These are phyloP conservation scores for Nephrotoma guestfalica DNA, from an alignment of 2,888 invertebrate species.

Conservation along the genomic window DNA sequence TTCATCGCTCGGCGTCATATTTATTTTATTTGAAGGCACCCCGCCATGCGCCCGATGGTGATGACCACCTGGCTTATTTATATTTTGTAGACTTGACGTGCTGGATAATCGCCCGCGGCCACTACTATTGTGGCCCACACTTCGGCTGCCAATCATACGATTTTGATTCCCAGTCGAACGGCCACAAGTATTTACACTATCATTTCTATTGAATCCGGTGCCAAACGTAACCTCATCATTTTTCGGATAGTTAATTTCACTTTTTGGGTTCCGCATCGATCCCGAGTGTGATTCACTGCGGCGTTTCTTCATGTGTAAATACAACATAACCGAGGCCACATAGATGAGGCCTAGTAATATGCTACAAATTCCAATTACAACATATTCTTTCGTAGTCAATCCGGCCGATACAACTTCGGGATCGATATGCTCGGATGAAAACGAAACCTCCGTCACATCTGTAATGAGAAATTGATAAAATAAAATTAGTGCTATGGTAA, in stretches of 20 bases:
- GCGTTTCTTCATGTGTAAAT: constrained; percentile 59
- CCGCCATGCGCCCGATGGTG: constrained; percentile 19
- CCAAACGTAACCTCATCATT: constrained; percentile 32
- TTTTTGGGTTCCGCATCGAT: constrained; percentile 24
- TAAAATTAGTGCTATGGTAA: not conserved
- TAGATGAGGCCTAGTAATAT: constrained; percentile 75
- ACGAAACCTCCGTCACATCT: constrained; percentile 71
- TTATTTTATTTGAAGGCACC: not conserved
- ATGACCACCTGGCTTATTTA: constrained; percentile 18
- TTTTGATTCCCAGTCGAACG: not conserved
- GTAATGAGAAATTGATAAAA: constrained; percentile 18
- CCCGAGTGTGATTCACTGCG: constrained; percentile 29
- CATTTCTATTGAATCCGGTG: constrained; percentile 27
- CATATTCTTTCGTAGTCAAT: constrained; percentile 59
- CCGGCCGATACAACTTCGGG: constrained; percentile 41
- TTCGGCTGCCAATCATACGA: not conserved
- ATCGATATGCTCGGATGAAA: constrained; percentile 49
- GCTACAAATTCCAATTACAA: constrained; percentile 71
- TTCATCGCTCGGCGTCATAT: constrained; percentile 33
- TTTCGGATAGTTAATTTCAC: constrained; percentile 35
- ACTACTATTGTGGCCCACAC: not conserved
- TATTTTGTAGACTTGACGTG: not conserved
- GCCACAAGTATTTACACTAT: constrained; percentile 22
- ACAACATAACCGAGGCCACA: constrained; percentile 71
- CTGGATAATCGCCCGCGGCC: not conserved